A percentile compares a stretch with the other conserved stretches of the same genome.
These are phyloP conservation scores for Sebastes hopkinsi DNA, from an alignment of 2,797 vertebrate genomes.

Conservation along the genomic window DNA sequence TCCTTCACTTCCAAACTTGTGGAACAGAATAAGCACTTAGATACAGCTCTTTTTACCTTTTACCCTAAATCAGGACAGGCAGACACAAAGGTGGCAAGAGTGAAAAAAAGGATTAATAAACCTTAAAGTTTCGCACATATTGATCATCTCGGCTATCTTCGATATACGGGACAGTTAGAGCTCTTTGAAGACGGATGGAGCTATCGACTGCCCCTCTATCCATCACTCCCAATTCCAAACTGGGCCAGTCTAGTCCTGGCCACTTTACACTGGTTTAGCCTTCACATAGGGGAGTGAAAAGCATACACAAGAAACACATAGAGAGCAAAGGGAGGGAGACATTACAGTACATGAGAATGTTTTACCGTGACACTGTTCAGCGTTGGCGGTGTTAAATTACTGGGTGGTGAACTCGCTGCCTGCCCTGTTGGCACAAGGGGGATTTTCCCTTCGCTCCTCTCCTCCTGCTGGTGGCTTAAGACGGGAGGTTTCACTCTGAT, in stretches of 20 bases:
- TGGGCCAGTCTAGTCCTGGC: not conserved
- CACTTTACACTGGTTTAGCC: not conserved
- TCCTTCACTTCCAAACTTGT: slow-evolving; percentile 33
- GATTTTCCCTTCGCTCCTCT: slow-evolving; percentile 25
- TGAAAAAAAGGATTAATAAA: slow-evolving; percentile 44
- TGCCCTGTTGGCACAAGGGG: slow-evolving; percentile 37
- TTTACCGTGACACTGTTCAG: slow-evolving; percentile 58
- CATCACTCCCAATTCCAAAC: slow-evolving; percentile 33
- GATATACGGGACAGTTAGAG: slow-evolving; percentile 18
- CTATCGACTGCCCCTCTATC: slow-evolving; percentile 21
- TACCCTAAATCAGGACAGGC: slow-evolving; percentile 24
- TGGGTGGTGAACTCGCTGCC: slow-evolving; percentile 55
- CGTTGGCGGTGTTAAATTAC: slow-evolving; percentile 65
- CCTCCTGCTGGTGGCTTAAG: slow-evolving; percentile 14
- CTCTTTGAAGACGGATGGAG: slow-evolving; percentile 35
- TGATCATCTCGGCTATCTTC: slow-evolving; percentile 25
- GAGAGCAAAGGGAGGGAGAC: not conserved
- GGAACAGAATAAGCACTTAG: slow-evolving; percentile 23
- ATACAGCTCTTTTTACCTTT: slow-evolving; percentile 20
- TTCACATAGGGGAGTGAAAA: not conserved
- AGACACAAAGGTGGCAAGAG: slow-evolving; percentile 16
- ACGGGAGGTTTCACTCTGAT: slow-evolving; percentile 35
- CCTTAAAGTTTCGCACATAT: slow-evolving; percentile 31
- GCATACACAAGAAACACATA: slow-evolving; percentile 10
- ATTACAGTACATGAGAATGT: slow-evolving; percentile 34